These are phyloP conservation scores for Drosophila teissieri DNA, from an alignment of 1,140 invertebrate genomes.

Conservation along the genomic window DNA sequence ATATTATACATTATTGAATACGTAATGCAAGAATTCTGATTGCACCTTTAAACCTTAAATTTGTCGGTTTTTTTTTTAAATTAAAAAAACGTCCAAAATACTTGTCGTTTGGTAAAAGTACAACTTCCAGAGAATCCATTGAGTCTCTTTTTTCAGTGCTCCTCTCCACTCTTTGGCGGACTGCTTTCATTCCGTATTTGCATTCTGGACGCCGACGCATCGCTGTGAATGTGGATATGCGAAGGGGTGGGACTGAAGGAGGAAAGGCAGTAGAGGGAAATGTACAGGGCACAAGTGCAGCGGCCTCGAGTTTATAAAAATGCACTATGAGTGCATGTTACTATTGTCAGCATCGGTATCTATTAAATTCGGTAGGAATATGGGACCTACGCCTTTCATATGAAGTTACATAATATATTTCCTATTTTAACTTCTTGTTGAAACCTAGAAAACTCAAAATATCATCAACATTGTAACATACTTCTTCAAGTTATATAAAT, in stretches of 20 bases:
- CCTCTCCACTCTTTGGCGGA: slow-evolving; percentile 22
- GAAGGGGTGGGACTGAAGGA: neutral
- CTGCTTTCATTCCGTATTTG: slow-evolving; percentile 71
- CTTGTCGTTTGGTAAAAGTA: too few species aligned
- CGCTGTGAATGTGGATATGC: slow-evolving; percentile 27
- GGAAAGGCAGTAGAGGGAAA: slow-evolving; percentile 7
- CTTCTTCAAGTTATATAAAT: too few species aligned
- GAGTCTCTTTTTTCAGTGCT: neutral
- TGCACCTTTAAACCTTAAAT: too few species aligned
- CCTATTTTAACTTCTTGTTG: too few species aligned
- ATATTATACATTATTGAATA: too few species aligned
- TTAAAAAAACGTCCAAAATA: too few species aligned
- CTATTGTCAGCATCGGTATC: slow-evolving; percentile 43
- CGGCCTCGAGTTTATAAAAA: slow-evolving; percentile 76
- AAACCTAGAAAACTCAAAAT: too few species aligned
- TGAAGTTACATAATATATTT: too few species aligned
- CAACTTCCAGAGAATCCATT: too few species aligned
- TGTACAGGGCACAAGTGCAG: slow-evolving; percentile 70
- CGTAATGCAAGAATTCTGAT: too few species aligned
- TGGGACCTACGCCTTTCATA: neutral
- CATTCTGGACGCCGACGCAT: slow-evolving; percentile 66
- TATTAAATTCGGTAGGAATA: neutral
- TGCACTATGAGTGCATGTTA: slow-evolving; percentile 74
- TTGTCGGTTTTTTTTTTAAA: too few species aligned
- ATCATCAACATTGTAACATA: too few species aligned